Conservation (phyloP, 2,797 vertebrate species). For the Clarias pachynema region DNA sequence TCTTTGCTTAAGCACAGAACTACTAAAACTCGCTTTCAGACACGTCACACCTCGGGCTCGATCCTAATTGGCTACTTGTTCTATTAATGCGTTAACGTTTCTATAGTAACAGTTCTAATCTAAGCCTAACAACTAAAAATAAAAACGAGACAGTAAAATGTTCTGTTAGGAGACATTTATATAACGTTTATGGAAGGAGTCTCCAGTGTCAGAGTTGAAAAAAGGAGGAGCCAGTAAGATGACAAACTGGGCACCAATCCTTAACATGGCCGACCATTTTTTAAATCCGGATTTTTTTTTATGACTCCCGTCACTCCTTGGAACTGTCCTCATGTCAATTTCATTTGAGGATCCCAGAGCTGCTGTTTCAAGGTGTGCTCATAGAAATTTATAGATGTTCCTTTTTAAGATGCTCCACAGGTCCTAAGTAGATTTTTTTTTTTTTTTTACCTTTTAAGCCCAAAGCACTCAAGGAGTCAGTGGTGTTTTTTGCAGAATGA, state of each 20-base stretch:
- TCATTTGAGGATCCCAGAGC: too few species aligned
- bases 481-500: too few species aligned
- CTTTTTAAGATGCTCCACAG: too few species aligned
- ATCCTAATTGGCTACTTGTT: background rate
- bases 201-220: background rate
- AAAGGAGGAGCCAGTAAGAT: background rate
- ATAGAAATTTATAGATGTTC: too few species aligned
- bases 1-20: background rate
- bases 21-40: background rate
- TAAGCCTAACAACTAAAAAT: background rate
- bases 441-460: too few species aligned
- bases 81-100: background rate
- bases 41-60: background rate
- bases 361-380: too few species aligned
- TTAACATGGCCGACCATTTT: too few species aligned
- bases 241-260: background rate
- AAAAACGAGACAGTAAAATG: background rate
- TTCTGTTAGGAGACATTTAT: background rate
- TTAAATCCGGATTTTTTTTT: too few species aligned
- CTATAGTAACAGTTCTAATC: background rate
- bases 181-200: background rate
- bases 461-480: too few species aligned
- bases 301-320: too few species aligned
- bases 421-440: too few species aligned
- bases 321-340: too few species aligned